Base-by-base conservation (phyloP, 2,888 invertebrate species). In the Apocheima hispidaria region DNA sequence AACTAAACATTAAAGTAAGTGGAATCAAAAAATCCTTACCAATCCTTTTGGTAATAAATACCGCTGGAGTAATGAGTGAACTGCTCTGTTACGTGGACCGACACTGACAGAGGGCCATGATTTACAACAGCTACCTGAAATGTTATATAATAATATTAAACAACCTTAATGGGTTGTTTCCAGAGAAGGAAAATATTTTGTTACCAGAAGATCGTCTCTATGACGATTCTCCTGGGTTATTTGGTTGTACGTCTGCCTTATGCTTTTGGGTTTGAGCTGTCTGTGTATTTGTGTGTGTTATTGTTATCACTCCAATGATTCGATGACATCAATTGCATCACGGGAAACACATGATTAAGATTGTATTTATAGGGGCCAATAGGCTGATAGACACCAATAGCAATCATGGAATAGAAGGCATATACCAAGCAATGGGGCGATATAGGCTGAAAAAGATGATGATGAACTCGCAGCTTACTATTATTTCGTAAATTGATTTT, bases 21-120 rank as follows among this genome's bases (percentile, higher is more conserved):
- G 36, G 6, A 10, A 9, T 40, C 2, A 21, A 1, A 2, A 50
- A 16, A 20, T 21, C 23, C 53, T 75, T 79, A 90, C 90, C 90
- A 90, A 0, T 51, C n/a, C 1, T 68, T 35, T 21, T 87, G 85
- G 60, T 86, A 88, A 65, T 78, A 85, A 2, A 90, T 77, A 0
- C 90, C 90, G 5, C 83, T 77, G 1, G 79, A 71, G 54, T 90
- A 90, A 0, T 61, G 12, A 0, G 0, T 0, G 23, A 90, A 80
- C 0, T 44, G 94, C 4, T 94, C 94, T 1, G 96, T 95, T 2
- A 96, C 97, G 82, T 97, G 95, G 60, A 98, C 96, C 2, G 96
- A 96, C 4, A 98, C 96, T 7, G 98, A 97, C 26, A 99, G 90
- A 0, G 98, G 98, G 0, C 99, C 99, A 76, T 98, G 95, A 70